Conservation (phyloP, 2,797 vertebrate genomes). For the Takifugu ocellatus region DNA sequence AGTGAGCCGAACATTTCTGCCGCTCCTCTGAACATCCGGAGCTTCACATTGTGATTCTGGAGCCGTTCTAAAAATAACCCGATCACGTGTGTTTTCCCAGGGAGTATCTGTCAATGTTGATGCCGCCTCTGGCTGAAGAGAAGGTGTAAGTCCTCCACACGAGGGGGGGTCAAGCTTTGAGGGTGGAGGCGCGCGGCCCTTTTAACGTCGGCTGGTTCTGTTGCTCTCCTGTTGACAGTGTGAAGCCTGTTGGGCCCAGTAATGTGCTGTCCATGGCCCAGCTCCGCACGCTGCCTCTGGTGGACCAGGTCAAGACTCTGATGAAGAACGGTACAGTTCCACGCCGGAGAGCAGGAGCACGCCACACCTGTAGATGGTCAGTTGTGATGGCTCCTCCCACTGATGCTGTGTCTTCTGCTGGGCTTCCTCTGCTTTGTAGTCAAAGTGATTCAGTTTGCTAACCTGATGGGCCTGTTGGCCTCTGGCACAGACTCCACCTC, state of each 20-base stretch:
- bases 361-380: background rate
- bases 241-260: conserved; percentile 89
- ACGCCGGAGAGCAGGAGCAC: background rate
- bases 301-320: conserved; percentile 94
- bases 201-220: background rate
- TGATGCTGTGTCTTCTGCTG: background rate
- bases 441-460: conserved; percentile 95
- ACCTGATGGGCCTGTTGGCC: conserved; percentile 92
- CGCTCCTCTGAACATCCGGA: background rate
- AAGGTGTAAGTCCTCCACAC: conserved; percentile 81
- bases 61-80: background rate
- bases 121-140: conserved; percentile 89
- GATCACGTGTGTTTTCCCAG: conserved; percentile 56
- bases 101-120: conserved; percentile 95
- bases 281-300: conserved; percentile 89
- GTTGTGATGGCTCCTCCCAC: too few species aligned
- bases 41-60: background rate
- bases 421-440: conserved; percentile 69
- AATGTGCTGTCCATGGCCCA: conserved; percentile 98
- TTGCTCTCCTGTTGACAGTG: conserved; percentile 60
- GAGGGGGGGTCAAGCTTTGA: background rate
- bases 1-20: conserved; percentile 69
- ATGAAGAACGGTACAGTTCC: conserved; percentile 91
- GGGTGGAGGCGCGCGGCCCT: background rate
- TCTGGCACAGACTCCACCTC: conserved; percentile 86